A percentile compares a stretch with the other conserved stretches of the same genome.
Conservation (phyloP, 2,888 invertebrate species). For the Bimastos eiseni region DNA sequence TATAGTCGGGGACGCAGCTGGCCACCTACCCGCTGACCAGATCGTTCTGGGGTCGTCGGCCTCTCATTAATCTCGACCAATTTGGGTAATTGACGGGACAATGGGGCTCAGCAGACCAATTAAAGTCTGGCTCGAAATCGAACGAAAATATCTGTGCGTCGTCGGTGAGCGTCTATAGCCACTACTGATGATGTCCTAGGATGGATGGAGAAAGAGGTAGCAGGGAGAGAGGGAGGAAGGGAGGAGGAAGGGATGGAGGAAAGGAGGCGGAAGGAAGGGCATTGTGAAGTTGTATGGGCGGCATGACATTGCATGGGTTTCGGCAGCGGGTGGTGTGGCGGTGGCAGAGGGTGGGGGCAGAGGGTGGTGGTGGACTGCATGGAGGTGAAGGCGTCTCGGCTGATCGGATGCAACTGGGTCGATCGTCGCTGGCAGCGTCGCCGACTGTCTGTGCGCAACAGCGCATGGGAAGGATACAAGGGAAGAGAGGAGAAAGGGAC, state of each 20-base stretch:
- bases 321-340: not conserved
- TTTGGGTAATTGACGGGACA: not conserved
- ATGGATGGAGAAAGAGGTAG: not conserved
- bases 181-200: not conserved
- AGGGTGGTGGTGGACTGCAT: no score
- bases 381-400: not conserved
- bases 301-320: not conserved
- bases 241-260: not conserved
- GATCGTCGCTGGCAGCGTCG: not conserved
- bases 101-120: not conserved
- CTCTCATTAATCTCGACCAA: not conserved
- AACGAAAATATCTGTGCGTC: not conserved
- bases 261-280: not conserved
- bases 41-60: not conserved
- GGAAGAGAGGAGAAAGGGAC: not conserved
- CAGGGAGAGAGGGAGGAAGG: not conserved
- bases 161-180: not conserved
- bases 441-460: not conserved
- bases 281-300: constrained; percentile 13
- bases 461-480: not conserved
- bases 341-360: not conserved
- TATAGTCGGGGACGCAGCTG: not conserved
- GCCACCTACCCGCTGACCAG: not conserved
- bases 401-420: constrained; percentile 13
- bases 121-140: not conserved